Percentiles rank a stretch among this genome's conserved stretches.
Conservation (phyloP, 1,140 invertebrate genomes). For the Conus ventricosus region DNA sequence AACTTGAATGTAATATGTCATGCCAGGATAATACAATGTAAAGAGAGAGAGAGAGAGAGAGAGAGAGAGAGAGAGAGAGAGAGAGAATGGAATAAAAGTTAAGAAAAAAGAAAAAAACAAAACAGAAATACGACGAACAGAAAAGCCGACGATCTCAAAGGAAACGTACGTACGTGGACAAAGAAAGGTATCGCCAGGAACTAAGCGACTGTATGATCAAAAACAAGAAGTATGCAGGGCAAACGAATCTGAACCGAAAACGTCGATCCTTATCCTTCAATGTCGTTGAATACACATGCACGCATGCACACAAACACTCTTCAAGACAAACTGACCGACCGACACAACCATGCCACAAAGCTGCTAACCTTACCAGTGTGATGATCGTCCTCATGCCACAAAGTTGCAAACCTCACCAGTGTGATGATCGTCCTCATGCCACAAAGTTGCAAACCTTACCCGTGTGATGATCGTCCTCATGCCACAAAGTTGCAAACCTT, state of each 20-base stretch:
- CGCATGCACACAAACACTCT: too few species aligned
- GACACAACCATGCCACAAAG: neutral
- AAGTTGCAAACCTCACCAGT: slow-evolving; percentile 50
- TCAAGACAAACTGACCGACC: too few species aligned
- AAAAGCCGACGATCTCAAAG: neutral
- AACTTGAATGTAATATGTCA: too few species aligned
- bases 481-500: slow-evolving; percentile 1
- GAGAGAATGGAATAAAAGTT: neutral
- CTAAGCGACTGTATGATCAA: too few species aligned
- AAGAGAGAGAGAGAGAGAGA: slow-evolving; percentile 25
- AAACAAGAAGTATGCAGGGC: too few species aligned
- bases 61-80: slow-evolving; percentile 19
- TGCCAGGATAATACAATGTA: too few species aligned
- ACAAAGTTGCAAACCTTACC: slow-evolving; percentile 42
- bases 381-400: slow-evolving; percentile 67
- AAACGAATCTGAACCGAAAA: too few species aligned
- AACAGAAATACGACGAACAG: neutral
- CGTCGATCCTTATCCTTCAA: too few species aligned
- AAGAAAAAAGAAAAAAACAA: neutral
- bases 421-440: slow-evolving; percentile 60
- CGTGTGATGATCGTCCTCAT: slow-evolving; percentile 63
- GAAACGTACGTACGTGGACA: too few species aligned
- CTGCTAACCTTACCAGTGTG: slow-evolving; percentile 57
- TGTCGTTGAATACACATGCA: too few species aligned
- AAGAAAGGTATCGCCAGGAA: too few species aligned